Conservation (phyloP, 2,888 invertebrate species). For the Lepidonotus clava region DNA sequence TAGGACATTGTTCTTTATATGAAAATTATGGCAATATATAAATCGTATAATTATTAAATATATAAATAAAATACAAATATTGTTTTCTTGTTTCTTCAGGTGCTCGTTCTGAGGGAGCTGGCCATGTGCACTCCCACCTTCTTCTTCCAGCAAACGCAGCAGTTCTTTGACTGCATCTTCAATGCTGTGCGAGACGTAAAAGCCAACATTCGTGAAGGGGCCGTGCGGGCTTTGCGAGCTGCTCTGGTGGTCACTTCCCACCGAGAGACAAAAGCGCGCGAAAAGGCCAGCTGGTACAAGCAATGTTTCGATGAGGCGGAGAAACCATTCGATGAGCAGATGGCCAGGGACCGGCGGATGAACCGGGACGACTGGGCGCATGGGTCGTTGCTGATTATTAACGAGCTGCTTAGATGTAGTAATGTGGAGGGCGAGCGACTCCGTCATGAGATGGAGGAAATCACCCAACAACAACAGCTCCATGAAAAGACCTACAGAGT, state of each 20-base stretch:
- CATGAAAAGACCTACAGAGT: conserved; percentile 78
- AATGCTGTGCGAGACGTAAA: conserved; percentile 95
- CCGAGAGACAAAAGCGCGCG: conserved; percentile 94
- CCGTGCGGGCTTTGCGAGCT: conserved; percentile 95
- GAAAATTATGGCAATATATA: no score
- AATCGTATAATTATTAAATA: no score
- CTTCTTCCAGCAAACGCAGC: conserved; percentile 86
- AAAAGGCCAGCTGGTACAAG: conserved; percentile 91
- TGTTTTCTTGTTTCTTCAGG: no score
- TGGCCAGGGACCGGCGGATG: conserved; percentile 87
- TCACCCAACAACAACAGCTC: conserved; percentile 78
- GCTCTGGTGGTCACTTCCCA: conserved; percentile 97
- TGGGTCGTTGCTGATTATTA: conserved; percentile 94
- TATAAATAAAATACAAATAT: no score
- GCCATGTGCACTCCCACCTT: conserved; percentile 98
- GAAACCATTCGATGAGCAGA: conserved; percentile 87
- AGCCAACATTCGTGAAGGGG: conserved; percentile 93
- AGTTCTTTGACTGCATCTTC: conserved; percentile 92
- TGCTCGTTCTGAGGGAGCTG: conserved; percentile 93
- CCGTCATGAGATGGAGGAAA: conserved; percentile 80
- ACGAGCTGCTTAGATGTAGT: conserved; percentile 88
- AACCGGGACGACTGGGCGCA: conserved; percentile 92
- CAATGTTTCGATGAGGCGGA: conserved; percentile 95
- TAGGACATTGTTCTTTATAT: background rate
- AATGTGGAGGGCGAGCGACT: conserved; percentile 60